Conservation (phyloP, 2,113 vertebrate species). For the Passerina amoena region DNA sequence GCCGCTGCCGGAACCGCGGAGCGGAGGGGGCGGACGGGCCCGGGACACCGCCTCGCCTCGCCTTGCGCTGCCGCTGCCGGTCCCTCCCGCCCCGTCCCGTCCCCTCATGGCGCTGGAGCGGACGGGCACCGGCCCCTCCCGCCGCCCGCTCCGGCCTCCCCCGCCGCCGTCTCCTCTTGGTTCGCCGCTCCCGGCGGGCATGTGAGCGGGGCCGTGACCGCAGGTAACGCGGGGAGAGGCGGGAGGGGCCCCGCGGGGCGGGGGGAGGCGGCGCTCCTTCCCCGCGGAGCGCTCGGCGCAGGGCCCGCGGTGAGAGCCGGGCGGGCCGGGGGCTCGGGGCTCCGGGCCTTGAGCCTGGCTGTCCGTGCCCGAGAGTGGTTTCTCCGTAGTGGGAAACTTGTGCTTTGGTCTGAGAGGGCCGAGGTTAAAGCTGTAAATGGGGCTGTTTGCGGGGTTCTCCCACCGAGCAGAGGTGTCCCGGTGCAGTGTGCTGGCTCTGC, state of each 20-base stretch:
- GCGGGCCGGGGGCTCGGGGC: neutral
- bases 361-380: fast-evolving
- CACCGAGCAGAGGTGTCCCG: fast-evolving
- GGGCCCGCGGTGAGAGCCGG: neutral
- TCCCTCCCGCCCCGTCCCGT: neutral
- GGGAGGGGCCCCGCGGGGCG: neutral
- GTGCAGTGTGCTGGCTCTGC: fast-evolving
- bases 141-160: neutral
- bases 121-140: neutral
- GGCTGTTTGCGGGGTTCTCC: fast-evolving
- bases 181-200: neutral
- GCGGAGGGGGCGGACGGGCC: neutral
- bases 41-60: neutral
- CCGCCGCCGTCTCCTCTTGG: neutral
- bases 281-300: neutral
- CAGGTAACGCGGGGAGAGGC: neutral
- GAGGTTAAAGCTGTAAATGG: fast-evolving
- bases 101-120: neutral
- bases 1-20: neutral
- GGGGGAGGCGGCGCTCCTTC: neutral
- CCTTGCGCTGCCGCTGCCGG: no score
- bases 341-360: neutral
- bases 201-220: neutral
- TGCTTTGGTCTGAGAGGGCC: neutral
- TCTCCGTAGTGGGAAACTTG: neutral